These are phyloP conservation scores for Eclectus roratus DNA, from an alignment of 2,113 vertebrate species.

Conservation along the genomic window DNA sequence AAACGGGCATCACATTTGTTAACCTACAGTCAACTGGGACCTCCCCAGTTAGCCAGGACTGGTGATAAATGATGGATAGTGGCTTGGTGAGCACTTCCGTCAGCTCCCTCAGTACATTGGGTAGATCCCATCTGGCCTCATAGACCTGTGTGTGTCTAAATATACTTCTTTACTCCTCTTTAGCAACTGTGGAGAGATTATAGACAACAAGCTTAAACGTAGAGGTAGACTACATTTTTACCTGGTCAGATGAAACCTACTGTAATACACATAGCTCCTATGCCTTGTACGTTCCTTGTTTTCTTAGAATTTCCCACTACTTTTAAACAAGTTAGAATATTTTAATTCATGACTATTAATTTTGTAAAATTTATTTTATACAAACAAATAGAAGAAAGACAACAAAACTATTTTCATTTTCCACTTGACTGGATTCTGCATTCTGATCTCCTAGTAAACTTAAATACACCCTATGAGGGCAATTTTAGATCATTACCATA, in stretches of 20 bases:
- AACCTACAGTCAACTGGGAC: not conserved
- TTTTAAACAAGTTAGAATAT: not conserved
- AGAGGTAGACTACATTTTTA: not conserved
- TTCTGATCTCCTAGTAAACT: not conserved
- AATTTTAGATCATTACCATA: not conserved
- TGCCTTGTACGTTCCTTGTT: not conserved
- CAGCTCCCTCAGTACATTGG: not conserved
- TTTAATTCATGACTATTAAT: not conserved
- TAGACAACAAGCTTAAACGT: not conserved
- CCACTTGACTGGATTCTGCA: not conserved
- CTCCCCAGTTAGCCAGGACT: not conserved
- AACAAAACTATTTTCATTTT: not conserved
- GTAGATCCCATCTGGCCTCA: not conserved
- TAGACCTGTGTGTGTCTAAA: not conserved
- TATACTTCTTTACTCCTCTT: not conserved
- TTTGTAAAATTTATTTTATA: not conserved
- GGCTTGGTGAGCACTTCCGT: not conserved
- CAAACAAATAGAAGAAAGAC: not conserved
- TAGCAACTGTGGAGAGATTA: not conserved
- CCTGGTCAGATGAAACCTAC: not conserved
- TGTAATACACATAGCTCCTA: accelerated
- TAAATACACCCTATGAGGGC: not conserved
- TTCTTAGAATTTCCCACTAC: not conserved
- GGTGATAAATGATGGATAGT: not conserved
- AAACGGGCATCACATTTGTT: accelerated